phyloP scores from a whole-genome alignment of 1,140 invertebrate species.

The Pollicipes pollicipes region DNA sequence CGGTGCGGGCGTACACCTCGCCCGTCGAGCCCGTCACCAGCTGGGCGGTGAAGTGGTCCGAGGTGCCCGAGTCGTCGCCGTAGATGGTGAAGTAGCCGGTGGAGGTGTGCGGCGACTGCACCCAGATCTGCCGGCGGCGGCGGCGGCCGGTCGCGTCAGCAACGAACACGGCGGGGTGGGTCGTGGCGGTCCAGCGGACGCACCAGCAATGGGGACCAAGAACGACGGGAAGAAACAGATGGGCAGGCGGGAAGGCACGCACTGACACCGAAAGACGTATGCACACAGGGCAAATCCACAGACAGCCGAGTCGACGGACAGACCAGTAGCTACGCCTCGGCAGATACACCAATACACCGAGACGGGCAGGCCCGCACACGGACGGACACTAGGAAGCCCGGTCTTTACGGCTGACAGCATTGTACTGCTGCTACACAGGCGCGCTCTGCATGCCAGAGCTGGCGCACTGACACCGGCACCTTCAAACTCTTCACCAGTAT shows the following conservation, averaged over 20 bases:
- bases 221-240: no score
- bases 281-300: no score
- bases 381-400: no score
- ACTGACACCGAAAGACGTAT: background rate
- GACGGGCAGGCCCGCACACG: no score
- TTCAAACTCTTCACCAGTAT: no score
- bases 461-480: no score
- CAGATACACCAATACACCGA: no score
- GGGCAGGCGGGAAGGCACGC: background rate
- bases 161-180: background rate
- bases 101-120: slow-evolving; percentile 85
- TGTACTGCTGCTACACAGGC: no score
- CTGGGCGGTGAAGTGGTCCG: slow-evolving; percentile 87
- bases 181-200: background rate
- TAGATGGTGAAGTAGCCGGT: slow-evolving; percentile 96
- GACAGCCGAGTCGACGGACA: no score
- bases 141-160: background rate
- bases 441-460: no score
- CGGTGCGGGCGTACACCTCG: slow-evolving; percentile 88
- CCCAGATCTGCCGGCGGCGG: slow-evolving; percentile 42
- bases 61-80: slow-evolving; percentile 53
- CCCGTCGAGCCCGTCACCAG: slow-evolving; percentile 89
- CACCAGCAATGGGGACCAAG: background rate
- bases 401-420: no score
- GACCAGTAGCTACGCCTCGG: no score